Base-by-base conservation (phyloP, 2,797 vertebrate genomes). In the Staurois parvus region DNA sequence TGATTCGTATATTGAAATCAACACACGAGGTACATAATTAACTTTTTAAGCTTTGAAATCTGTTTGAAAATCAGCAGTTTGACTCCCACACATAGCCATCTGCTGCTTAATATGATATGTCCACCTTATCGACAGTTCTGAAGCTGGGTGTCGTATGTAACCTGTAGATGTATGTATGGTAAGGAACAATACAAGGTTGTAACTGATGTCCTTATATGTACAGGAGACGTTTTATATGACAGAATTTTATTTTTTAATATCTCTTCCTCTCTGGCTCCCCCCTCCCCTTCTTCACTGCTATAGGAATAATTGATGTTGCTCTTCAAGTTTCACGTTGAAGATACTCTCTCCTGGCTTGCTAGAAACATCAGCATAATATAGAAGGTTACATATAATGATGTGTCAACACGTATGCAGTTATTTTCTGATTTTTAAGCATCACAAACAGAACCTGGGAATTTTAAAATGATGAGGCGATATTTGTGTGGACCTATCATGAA, bases 31-130 rank as follows among this genome's bases (percentile, higher is more conserved):
- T 89, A 88, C 84, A 91, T 93, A 93, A 94, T 93, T 94, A 94
- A 92, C 93, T 92, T 94, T 92, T 88, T 92, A 92, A 91, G 91
- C 92, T 94, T 92, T 92, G 91, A 93, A 93, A 94, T 95, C 92
- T 93, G 91, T 94, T 91, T 90, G 93, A 94, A 64, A 94, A 95
- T 95, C 92, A 90, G 91, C 93, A 85, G 93, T 93, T 92, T 93
- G 89, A 95, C 95, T 92, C 95, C 95, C 95, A 95, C 95, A 96
- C 96, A 95, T 94, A 93, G 94, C 97, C 97, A 98, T 98, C 97
- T 98, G 97, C 95, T 91, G 92, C 92, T 88, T 92, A 95, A 94
- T 95, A 95, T 95, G 94, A 95, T 95, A 91, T 93, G 94, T 96
- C 95, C 95, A 93, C 92, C 94, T 95, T 94, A 93, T 94, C 91